phyloP scores from a whole-genome alignment of 2,797 vertebrate genomes.

The Melanotaenia parkinsoni region DNA sequence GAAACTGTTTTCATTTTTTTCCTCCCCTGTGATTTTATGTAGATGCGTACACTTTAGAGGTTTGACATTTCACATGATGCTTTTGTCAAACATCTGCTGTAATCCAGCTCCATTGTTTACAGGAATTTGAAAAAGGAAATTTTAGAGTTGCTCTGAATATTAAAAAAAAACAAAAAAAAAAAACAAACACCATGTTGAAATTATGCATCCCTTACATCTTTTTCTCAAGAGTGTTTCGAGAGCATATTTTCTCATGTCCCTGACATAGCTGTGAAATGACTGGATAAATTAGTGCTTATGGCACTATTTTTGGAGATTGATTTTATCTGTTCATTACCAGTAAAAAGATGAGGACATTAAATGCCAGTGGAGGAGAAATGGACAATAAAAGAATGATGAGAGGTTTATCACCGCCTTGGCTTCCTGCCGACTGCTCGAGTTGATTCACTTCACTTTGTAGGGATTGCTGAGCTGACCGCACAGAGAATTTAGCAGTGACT shows the following conservation, averaged over 20 bases:
- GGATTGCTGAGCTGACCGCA: constrained; percentile 23
- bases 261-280: background rate
- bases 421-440: constrained; percentile 6
- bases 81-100: constrained; percentile 20
- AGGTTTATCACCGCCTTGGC: background rate
- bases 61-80: constrained; percentile 21
- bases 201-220: background rate
- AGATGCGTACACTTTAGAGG: constrained; percentile 9
- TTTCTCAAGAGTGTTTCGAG: background rate
- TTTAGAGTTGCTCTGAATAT: background rate
- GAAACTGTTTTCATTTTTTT: constrained; percentile 26
- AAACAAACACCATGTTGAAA: background rate
- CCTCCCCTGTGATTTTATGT: constrained; percentile 8
- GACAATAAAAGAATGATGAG: constrained; percentile 32
- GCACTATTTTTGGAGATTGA: constrained; percentile 6
- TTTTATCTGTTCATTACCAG: constrained; percentile 31
- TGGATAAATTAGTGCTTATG: background rate
- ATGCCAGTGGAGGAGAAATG: constrained; percentile 4
- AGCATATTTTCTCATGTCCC: background rate
- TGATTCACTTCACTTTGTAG: constrained; percentile 37
- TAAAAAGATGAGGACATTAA: constrained; percentile 18
- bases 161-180: background rate
- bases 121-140: constrained; percentile 1
- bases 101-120: background rate
- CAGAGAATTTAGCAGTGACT: constrained; percentile 11